phyloP scores from a whole-genome alignment of 2,888 invertebrate species.

The Eueremaeus valkanovi region DNA sequence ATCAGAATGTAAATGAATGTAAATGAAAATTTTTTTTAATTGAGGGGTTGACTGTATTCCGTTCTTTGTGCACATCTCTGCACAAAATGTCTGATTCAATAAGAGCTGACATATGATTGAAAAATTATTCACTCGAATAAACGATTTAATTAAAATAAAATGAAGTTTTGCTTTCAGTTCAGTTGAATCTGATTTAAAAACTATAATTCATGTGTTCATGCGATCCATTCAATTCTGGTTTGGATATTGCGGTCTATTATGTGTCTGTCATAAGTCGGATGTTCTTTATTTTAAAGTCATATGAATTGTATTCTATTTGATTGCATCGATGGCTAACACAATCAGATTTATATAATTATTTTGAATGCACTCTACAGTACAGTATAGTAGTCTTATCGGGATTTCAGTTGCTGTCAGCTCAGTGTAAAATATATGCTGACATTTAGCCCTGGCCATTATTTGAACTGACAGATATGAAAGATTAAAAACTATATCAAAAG shows the following conservation, averaged over 20 bases:
- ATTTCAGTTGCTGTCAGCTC: no score
- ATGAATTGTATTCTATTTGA: neutral
- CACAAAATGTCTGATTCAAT: no score
- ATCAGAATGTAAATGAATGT: no score
- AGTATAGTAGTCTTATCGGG: no score
- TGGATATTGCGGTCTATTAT: neutral
- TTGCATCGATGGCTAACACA: neutral
- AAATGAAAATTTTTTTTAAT: no score
- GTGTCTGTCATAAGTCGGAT: slow-evolving; percentile 8
- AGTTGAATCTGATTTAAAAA: neutral
- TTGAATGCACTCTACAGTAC: no score
- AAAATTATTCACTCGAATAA: neutral
- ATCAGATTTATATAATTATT: no score
- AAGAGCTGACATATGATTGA: neutral
- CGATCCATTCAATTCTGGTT: neutral
- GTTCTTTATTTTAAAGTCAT: neutral
- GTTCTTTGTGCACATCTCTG: no score
- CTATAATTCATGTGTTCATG: neutral
- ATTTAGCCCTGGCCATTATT: neutral
- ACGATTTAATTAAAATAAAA: slow-evolving; percentile 1
- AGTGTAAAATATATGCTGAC: no score
- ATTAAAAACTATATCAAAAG: neutral
- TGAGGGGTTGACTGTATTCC: no score
- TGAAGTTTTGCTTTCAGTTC: neutral
- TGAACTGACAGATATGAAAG: neutral